Percentiles rank a stretch among this genome's conserved stretches.
phyloP scores from a whole-genome alignment of 2,888 invertebrate species.

The Carcina quercana region DNA sequence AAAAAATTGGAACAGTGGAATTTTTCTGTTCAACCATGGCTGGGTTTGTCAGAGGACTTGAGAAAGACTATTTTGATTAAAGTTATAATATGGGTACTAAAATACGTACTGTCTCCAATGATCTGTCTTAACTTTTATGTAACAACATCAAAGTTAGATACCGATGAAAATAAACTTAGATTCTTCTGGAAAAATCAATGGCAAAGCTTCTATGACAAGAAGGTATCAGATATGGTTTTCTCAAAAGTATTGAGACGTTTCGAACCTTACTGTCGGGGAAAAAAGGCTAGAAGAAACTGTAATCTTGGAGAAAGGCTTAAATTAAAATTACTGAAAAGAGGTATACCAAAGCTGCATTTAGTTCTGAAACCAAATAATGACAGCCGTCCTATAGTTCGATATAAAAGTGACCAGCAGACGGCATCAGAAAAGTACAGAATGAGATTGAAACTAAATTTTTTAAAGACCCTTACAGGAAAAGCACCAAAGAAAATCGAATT shows the following conservation, averaged over 20 bases:
- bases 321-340: constrained; percentile 34
- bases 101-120: constrained; percentile 46
- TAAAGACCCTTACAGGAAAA: constrained; percentile 37
- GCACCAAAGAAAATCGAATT: constrained; percentile 36
- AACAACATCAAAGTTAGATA: constrained; percentile 53
- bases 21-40: constrained; percentile 36
- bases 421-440: constrained; percentile 43
- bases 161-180: constrained; percentile 56
- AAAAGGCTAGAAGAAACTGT: constrained; percentile 31
- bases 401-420: constrained; percentile 36
- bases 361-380: constrained; percentile 49
- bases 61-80: constrained; percentile 26
- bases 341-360: constrained; percentile 53
- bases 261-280: constrained; percentile 36
- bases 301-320: constrained; percentile 27
- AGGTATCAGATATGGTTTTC: constrained; percentile 42
- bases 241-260: constrained; percentile 39
- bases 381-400: constrained; percentile 55
- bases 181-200: constrained; percentile 59
- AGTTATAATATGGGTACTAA: constrained; percentile 43
- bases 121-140: constrained; percentile 59
- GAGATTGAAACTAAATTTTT: constrained; percentile 43
- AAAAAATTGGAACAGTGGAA: constrained; percentile 45
- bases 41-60: constrained; percentile 5
- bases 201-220: constrained; percentile 61